These are phyloP conservation scores for Dendrophyllia cribrosa DNA, from an alignment of 64 coral and sea anemone species.

Conservation along the genomic window DNA sequence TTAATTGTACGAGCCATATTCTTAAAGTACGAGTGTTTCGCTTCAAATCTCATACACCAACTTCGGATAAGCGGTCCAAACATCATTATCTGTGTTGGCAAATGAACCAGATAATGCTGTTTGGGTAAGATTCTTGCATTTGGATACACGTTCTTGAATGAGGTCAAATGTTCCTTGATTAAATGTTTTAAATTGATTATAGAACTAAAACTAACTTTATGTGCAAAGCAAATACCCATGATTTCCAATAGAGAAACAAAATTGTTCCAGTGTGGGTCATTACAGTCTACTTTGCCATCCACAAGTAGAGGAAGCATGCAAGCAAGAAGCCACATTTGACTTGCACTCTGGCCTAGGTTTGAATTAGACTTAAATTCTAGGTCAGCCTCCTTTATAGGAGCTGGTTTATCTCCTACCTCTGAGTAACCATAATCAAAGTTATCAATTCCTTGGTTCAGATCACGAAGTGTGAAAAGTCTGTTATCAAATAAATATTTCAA, in stretches of 20 bases:
- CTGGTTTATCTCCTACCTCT: no score
- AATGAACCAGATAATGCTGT: conserved; percentile 36
- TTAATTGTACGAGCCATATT: background rate
- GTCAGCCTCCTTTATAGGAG: background rate
- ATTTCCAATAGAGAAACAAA: conserved; percentile 31
- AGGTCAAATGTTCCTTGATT: conserved; percentile 10
- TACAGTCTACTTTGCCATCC: background rate
- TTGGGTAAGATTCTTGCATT: no score
- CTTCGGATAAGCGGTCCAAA: no score
- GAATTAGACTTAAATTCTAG: conserved; percentile 1
- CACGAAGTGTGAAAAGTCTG: background rate
- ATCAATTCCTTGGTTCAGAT: conserved; percentile 19
- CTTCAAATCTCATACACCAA: conserved; percentile 47
- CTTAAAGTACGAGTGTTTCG: conserved; percentile 21
- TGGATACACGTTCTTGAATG: conserved; percentile 13
- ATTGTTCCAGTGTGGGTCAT: background rate
- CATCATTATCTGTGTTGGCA: no score
- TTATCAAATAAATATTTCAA: background rate
- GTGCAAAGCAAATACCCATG: conserved; percentile 9
- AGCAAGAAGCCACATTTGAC: conserved; percentile 32
- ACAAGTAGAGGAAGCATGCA: conserved; percentile 31
- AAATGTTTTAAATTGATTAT: conserved; percentile 18
- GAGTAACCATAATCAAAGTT: conserved; percentile 47
- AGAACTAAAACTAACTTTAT: conserved; percentile 2
- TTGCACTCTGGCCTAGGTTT: conserved; percentile 56